Evolutionary conservation across 2,888 invertebrate species (phyloP), one percentile per base, ranked within the genome.

Genomic region (Phyllotreta striolata): DNA sequence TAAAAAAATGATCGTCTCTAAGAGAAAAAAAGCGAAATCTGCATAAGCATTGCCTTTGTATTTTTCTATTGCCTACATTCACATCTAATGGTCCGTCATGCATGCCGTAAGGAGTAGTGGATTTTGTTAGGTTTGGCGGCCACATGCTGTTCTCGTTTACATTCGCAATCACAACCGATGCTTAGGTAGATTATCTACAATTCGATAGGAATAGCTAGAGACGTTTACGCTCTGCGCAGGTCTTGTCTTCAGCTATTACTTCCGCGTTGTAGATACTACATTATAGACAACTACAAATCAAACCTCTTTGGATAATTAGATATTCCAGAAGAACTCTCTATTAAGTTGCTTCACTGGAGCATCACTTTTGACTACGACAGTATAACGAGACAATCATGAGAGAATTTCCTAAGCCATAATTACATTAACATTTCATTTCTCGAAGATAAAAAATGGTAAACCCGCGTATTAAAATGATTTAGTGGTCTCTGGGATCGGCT

Each of bases 21-120:
- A 61, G 55, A 67, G 63, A 67, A 67, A 24, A 24, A 60, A 67
- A 67, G 67, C 67, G 57, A 60, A 54, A 56, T 64, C 60, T 62
- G 67, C 67, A 65, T 64, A 62, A 56, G 64, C 67, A 51, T 49
- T 41, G 51, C 63, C 47, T 51, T 66, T 63, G 54, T 62, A 51
- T 24, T 59, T n/a, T 38, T 52, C 54, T 57, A 57, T n/a, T 54
- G 62, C 55, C 59, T 60, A 54, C 52, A 59, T 62, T 35, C 61
- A 55, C 12, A 44, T 34, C 10, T 43, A 38, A 13, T 43, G 55
- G 54, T 52, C 51, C 47, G 55, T 55, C 41, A 46, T 60, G 38
- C 60, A 54, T 60, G 60, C 38, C 44, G 52, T 13, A 12, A 51
- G 49, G 51, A 59, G 52, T 13, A 60, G 43, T 58, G 47, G 39